Conservation (phyloP, 64 coral and sea anemone genomes). For the Porites lutea region DNA sequence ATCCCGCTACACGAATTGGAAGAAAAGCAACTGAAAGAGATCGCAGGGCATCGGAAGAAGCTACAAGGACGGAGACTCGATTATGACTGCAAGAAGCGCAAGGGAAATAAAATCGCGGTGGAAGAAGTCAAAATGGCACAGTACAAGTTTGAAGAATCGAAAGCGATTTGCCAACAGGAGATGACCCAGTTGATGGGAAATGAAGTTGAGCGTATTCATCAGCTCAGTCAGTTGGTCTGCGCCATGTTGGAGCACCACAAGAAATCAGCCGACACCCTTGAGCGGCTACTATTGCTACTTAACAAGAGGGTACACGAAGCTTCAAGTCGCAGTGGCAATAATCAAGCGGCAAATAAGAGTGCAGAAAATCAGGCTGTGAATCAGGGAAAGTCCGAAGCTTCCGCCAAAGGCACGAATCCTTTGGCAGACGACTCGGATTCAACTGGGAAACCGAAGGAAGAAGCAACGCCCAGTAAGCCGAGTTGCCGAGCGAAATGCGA, state of each 20-base stretch:
- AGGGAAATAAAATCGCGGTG: constrained; percentile 80
- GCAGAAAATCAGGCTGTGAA: not conserved
- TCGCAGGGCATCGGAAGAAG: constrained; percentile 81
- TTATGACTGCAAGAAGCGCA: constrained; percentile 93
- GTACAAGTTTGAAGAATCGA: constrained; percentile 95
- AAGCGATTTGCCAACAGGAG: constrained; percentile 69
- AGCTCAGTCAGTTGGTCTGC: constrained; percentile 81
- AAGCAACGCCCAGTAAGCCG: constrained; percentile 41
- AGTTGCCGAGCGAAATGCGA: constrained; percentile 79
- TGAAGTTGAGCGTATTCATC: constrained; percentile 90
- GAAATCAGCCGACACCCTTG: constrained; percentile 90
- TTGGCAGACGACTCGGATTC: constrained; percentile 75
- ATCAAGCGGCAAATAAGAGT: constrained; percentile 1
- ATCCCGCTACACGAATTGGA: constrained; percentile 75
- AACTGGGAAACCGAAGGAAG: constrained; percentile 10
- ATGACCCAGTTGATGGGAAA: constrained; percentile 78
- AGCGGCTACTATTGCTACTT: constrained; percentile 67
- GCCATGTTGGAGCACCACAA: constrained; percentile 91
- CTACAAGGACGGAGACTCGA: constrained; percentile 86
- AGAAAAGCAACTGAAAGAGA: constrained; percentile 78
- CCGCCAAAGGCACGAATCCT: constrained; percentile 87
- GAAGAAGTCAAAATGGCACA: constrained; percentile 91
- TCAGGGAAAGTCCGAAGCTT: constrained; percentile 57
- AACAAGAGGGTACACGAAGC: constrained; percentile 84
- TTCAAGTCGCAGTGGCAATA: constrained; percentile 36